Evolutionary conservation across 2,797 vertebrate species (phyloP).

Genomic region (Macropodus opercularis): DNA sequence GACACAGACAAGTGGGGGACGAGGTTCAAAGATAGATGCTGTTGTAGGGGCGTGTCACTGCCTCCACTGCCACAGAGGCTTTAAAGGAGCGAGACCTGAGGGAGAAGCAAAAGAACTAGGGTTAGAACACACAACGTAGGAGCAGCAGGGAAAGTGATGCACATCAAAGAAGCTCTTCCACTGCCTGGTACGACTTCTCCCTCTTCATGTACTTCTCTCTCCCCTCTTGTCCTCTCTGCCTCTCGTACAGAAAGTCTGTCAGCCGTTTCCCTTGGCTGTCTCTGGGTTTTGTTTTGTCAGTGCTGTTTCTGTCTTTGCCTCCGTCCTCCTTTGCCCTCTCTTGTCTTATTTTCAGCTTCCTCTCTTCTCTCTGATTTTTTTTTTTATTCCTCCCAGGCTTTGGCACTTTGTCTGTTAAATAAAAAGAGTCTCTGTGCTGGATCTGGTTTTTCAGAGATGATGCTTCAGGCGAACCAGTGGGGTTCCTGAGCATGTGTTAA

Average conservation of each 20-base stretch:
- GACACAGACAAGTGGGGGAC: slow-evolving; percentile 13
- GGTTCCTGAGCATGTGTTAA: slow-evolving; percentile 68
- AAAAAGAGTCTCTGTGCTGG: slow-evolving; percentile 40
- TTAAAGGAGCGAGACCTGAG: slow-evolving; percentile 70
- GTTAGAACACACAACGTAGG: not conserved
- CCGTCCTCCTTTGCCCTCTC: slow-evolving; percentile 41
- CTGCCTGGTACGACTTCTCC: not conserved
- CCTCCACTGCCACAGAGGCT: slow-evolving; percentile 55
- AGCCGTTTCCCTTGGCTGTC: slow-evolving; percentile 17
- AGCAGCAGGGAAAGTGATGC: not conserved
- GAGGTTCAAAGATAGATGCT: slow-evolving; percentile 31
- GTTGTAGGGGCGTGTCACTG: slow-evolving; percentile 2
- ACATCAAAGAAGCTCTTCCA: not conserved
- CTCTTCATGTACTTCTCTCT: not conserved
- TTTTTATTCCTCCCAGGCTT: slow-evolving; percentile 35
- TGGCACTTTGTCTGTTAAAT: slow-evolving; percentile 43
- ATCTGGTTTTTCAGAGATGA: slow-evolving; percentile 40
- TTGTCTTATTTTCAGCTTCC: slow-evolving; percentile 37
- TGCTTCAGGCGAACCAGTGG: slow-evolving; percentile 47
- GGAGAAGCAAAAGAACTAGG: slow-evolving; percentile 14
- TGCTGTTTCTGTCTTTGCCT: slow-evolving; percentile 14
- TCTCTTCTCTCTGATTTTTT: slow-evolving; percentile 17
- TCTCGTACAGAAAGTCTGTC: slow-evolving; percentile 10
- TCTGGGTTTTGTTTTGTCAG: slow-evolving; percentile 38
- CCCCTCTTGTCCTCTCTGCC: slow-evolving; percentile 16